phyloP scores from a whole-genome alignment of 2,797 vertebrate species.

The Clarias platycephalus region DNA sequence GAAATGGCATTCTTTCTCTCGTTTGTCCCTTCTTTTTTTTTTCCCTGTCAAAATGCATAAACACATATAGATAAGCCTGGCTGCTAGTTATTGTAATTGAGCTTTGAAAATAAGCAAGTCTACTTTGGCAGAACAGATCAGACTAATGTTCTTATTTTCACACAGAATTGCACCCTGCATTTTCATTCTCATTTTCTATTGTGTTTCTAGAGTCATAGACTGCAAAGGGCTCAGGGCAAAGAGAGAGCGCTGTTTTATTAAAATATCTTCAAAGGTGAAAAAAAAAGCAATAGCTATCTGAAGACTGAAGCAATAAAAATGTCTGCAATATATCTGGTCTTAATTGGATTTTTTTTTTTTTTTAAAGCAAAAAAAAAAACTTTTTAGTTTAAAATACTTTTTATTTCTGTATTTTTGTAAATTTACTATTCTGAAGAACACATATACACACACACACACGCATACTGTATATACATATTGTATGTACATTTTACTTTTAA shows the following conservation, averaged over 20 bases:
- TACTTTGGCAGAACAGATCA: slow-evolving; percentile 5
- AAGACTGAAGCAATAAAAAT: slow-evolving; percentile 1
- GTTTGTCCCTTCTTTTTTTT: not conserved
- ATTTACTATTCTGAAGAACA: not conserved
- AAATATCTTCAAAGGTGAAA: slow-evolving; percentile 16
- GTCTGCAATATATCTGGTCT: not conserved
- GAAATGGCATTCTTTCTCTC: not conserved
- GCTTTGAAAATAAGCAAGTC: slow-evolving; percentile 1
- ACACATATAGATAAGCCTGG: slow-evolving; percentile 10
- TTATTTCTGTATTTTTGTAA: not conserved
- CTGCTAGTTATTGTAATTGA: not conserved
- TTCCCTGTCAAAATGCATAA: not conserved
- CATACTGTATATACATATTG: too few relatives aligned
- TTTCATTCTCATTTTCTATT: slow-evolving; percentile 6
- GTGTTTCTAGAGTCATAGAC: slow-evolving; percentile 4
- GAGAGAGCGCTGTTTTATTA: slow-evolving; percentile 17
- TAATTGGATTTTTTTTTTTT: not conserved
- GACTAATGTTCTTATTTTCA: not conserved
- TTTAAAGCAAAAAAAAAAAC: not conserved
- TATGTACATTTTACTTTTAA: too few relatives aligned
- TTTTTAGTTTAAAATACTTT: not conserved
- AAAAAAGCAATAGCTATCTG: not conserved
- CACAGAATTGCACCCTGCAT: not conserved
- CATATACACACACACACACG: not conserved
- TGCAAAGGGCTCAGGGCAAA: slow-evolving; percentile 10